Conservation (phyloP, 2,888 invertebrate species). For the Eilema sororculum region DNA sequence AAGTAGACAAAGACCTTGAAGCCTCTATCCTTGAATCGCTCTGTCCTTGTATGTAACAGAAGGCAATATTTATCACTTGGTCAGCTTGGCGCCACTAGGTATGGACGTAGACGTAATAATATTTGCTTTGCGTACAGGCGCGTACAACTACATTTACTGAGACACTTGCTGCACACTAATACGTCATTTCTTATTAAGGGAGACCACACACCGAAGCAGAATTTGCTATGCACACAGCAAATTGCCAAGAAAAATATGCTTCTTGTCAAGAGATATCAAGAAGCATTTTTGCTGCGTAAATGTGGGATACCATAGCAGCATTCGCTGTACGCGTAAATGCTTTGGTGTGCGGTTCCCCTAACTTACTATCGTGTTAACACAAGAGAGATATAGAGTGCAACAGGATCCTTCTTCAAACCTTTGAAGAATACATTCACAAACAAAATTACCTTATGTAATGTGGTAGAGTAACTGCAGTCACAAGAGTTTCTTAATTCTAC, state of each 20-base stretch:
- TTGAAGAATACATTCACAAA: no score
- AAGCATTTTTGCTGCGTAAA: no score
- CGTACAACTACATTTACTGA: not conserved
- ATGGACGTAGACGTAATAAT: not conserved
- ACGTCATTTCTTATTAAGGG: not conserved
- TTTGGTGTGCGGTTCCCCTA: no score
- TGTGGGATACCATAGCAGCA: no score
- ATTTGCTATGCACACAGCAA: no score
- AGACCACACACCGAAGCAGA: no score
- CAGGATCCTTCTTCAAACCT: not conserved
- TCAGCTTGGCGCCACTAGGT: not conserved
- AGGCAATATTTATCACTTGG: not conserved
- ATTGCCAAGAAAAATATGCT: no score
- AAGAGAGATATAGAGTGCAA: not conserved
- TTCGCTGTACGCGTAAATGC: no score
- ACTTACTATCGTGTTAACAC: not conserved
- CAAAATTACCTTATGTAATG: no score
- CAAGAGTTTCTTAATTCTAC: no score
- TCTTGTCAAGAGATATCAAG: no score
- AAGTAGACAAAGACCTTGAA: not conserved
- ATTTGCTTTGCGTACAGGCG: not conserved
- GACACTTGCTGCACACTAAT: not conserved
- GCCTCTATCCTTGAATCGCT: not conserved
- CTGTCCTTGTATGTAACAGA: not conserved
- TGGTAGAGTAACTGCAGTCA: no score